A percentile compares a stretch with the other conserved stretches of the same genome.
Conservation (phyloP, 2,797 vertebrate species). For the Sebastes vulpes region DNA sequence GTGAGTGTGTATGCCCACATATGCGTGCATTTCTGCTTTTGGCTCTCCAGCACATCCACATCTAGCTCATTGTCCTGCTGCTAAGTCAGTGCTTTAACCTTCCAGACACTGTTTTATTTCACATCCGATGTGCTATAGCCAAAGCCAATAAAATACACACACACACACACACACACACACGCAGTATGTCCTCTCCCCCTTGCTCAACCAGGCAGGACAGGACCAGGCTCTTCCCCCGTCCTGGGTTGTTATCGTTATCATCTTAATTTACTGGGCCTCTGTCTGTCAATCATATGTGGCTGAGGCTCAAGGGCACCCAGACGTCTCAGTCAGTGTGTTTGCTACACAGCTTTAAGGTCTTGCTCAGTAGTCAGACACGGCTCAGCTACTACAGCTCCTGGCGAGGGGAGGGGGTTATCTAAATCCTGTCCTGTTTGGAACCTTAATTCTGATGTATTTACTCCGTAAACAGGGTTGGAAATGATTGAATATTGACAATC, state of each 20-base stretch:
- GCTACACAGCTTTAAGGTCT: slow-evolving; percentile 60
- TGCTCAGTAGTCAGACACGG: slow-evolving; percentile 47
- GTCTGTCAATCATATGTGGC: slow-evolving; percentile 74
- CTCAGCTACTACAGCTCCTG: slow-evolving; percentile 52
- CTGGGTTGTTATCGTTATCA: slow-evolving; percentile 55
- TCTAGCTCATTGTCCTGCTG: not conserved
- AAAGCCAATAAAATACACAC: not conserved
- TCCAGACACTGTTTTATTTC: not conserved
- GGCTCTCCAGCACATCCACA: not conserved
- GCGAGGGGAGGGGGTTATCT: slow-evolving; percentile 45
- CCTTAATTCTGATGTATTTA: slow-evolving; percentile 45
- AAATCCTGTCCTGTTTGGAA: slow-evolving; percentile 54
- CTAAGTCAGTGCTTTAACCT: not conserved
- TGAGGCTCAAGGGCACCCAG: slow-evolving; percentile 65
- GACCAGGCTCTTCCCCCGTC: slow-evolving; percentile 14
- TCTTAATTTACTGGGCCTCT: slow-evolving; percentile 74
- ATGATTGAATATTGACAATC: slow-evolving; percentile 31
- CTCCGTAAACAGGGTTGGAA: slow-evolving; percentile 19
- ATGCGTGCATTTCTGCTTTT: not conserved
- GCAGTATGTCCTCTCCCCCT: not conserved
- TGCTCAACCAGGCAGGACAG: slow-evolving; percentile 25
- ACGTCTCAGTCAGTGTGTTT: slow-evolving; percentile 52
- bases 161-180: not conserved
- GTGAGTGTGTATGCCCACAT: too few species aligned
- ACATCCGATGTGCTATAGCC: not conserved